These are phyloP conservation scores for Cheirogaleus medius DNA, from an alignment of 2,113 vertebrate species.

Conservation along the genomic window DNA sequence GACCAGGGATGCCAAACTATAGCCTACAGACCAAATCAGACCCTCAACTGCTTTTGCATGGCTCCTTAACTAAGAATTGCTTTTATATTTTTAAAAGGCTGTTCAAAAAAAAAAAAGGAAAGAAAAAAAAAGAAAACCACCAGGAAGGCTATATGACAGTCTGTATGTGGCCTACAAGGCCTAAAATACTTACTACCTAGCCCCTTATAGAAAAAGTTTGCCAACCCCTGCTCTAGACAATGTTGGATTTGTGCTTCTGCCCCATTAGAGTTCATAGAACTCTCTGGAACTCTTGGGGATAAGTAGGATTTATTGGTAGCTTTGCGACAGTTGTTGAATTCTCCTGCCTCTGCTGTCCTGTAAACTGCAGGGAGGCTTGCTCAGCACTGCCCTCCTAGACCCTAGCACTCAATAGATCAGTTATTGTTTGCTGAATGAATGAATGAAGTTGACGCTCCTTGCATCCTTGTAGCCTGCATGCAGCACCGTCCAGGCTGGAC, in stretches of 20 bases:
- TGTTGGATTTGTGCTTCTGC: not conserved
- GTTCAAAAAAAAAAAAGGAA: not conserved
- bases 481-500: not conserved
- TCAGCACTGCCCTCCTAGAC: not conserved
- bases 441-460: not conserved
- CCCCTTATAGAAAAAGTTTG: not conserved
- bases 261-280: not conserved
- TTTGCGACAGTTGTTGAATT: not conserved
- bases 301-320: not conserved
- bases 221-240: not conserved
- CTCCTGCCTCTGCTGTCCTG: not conserved
- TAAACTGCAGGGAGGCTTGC: not conserved
- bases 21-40: not conserved
- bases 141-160: not conserved
- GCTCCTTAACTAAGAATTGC: not conserved
- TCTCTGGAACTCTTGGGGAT: not conserved
- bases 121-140: not conserved
- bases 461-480: not conserved
- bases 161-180: no score
- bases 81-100: slow-evolving; percentile 1
- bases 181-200: not conserved
- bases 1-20: not conserved
- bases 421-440: no score
- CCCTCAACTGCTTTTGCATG: not conserved
- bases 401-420: no score